A percentile compares a stretch with the other conserved stretches of the same genome.
Conservation (phyloP, 1,140 invertebrate species). For the Venustaconcha ellipsiformis region DNA sequence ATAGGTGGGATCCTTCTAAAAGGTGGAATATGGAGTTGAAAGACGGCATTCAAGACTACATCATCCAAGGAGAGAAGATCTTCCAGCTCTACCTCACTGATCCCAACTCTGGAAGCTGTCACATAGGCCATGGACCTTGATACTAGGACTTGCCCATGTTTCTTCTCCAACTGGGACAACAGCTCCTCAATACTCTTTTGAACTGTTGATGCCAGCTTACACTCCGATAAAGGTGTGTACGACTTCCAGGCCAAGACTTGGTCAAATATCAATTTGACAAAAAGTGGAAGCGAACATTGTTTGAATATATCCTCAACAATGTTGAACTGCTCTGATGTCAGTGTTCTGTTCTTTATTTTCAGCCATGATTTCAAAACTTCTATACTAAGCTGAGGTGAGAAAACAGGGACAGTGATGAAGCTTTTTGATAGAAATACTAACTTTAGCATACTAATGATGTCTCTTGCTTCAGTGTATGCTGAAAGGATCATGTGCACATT, state of each 20-base stretch:
- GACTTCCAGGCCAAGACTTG: conserved; percentile 52
- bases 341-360: conserved; percentile 29
- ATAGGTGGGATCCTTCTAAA: conserved; percentile 54
- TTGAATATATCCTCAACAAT: conserved; percentile 48
- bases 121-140: conserved; percentile 73
- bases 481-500: conserved; percentile 55
- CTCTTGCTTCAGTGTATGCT: conserved; percentile 38
- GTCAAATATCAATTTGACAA: conserved; percentile 55
- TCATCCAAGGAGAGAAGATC: conserved; percentile 61
- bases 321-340: conserved; percentile 47
- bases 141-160: conserved; percentile 51
- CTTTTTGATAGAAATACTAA: conserved; percentile 75
- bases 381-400: conserved; percentile 40
- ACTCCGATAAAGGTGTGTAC: conserved; percentile 39
- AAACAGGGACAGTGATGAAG: conserved; percentile 47
- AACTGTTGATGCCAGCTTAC: conserved; percentile 40
- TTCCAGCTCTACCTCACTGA: conserved; percentile 60
- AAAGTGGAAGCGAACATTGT: conserved; percentile 54
- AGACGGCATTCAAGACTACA: conserved; percentile 57
- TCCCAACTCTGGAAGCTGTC: conserved; percentile 41
- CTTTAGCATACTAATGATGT: conserved; percentile 52
- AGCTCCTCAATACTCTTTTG: conserved; percentile 97
- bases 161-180: conserved; percentile 47
- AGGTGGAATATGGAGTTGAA: conserved; percentile 63
- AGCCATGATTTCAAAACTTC: conserved; percentile 54